phyloP scores from a whole-genome alignment of 23 tunicate species.

The Clavelina lepadiformis region DNA sequence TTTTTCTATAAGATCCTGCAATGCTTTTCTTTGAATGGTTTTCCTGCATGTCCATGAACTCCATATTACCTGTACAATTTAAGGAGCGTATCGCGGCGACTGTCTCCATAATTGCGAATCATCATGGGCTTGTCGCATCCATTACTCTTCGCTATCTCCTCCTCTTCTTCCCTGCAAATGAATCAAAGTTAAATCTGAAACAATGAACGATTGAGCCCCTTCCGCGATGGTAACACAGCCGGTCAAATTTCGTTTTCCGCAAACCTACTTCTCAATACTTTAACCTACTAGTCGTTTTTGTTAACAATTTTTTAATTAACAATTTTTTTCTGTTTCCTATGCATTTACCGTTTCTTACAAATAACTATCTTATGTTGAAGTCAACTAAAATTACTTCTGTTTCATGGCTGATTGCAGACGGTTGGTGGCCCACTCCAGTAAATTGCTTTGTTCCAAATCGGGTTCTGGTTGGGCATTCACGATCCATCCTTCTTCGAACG shows the following conservation, averaged over 20 bases:
- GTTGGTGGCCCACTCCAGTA: conserved; percentile 74
- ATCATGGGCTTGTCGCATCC: conserved; percentile 50
- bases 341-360: neutral
- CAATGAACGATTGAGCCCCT: too few relatives aligned
- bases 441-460: conserved; percentile 41
- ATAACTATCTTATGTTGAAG: too few relatives aligned
- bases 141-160: conserved; percentile 43
- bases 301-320: too few relatives aligned
- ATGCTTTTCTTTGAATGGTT: neutral
- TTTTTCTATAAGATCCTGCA: neutral
- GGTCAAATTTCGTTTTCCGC: neutral
- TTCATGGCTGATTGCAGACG: conserved; percentile 57
- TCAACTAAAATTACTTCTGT: conserved; percentile 51
- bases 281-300: too few relatives aligned
- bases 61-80: conserved; percentile 64
- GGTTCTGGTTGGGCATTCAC: conserved; percentile 56
- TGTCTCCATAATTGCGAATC: conserved; percentile 83
- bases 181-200: neutral
- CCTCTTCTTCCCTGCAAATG: conserved; percentile 67
- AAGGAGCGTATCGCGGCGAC: conserved; percentile 78
- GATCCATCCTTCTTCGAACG: conserved; percentile 92
- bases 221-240: neutral
- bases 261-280: too few relatives aligned
- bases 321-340: too few relatives aligned
- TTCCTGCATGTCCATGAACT: neutral